These are phyloP conservation scores for Lampris megalopsis DNA, from an alignment of 2,113 vertebrate genomes.

Conservation along the genomic window DNA sequence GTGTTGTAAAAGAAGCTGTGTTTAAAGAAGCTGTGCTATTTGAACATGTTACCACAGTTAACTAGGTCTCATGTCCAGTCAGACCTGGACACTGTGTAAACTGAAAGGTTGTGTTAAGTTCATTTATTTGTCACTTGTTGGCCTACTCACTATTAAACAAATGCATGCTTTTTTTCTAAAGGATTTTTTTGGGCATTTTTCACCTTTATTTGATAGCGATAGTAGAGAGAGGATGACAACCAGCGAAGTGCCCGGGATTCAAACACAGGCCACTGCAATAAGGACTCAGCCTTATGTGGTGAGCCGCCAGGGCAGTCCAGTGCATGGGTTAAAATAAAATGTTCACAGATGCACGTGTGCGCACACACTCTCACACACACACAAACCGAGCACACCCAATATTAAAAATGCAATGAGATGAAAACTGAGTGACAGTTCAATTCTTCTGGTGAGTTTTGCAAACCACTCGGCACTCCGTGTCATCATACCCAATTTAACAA, in stretches of 20 bases:
- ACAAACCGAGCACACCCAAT: not conserved
- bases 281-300: too few species aligned
- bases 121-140: too few species aligned
- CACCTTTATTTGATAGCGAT: not conserved
- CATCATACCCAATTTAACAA: conserved; percentile 63
- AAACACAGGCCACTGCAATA: too few species aligned
- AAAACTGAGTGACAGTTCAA: conserved; percentile 66
- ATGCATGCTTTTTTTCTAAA: too few species aligned
- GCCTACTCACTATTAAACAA: too few species aligned
- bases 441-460: conserved; percentile 43
- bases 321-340: not conserved
- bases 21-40: too few species aligned
- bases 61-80: conserved; percentile 26
- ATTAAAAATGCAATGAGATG: conserved; percentile 34
- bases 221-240: not conserved
- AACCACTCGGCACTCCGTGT: conserved; percentile 45
- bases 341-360: conserved; percentile 10
- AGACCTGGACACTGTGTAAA: conserved; percentile 18
- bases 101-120: too few species aligned
- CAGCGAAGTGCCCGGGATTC: not conserved
- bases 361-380: conserved; percentile 22
- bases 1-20: too few species aligned
- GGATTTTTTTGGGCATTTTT: too few species aligned
- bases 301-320: too few species aligned
- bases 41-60: conserved; percentile 23